Conservation (phyloP, 2,797 vertebrate genomes). For the Macropodus opercularis region DNA sequence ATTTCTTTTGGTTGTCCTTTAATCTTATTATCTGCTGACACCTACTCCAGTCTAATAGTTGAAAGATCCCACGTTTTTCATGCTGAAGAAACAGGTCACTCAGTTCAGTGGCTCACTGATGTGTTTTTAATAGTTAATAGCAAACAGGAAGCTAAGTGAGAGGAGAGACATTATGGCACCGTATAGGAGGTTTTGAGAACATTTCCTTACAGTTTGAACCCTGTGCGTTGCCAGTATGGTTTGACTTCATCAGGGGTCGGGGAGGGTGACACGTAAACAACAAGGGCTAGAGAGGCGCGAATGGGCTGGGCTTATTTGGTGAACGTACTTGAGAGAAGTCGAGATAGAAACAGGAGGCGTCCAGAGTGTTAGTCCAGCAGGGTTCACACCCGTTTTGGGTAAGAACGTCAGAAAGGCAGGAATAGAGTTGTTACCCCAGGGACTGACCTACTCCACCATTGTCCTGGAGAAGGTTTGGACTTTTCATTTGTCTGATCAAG, state of each 20-base stretch:
- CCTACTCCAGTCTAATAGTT: no score
- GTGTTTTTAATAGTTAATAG: no score
- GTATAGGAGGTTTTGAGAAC: no score
- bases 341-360: background rate
- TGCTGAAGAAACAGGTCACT: no score
- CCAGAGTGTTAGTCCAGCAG: constrained; percentile 12
- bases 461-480: constrained; percentile 1
- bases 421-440: no score
- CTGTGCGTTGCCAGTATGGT: background rate
- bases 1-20: no score
- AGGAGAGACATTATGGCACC: background rate
- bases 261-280: constrained; percentile 8
- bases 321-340: background rate
- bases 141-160: no score
- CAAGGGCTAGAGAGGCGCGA: constrained; percentile 28
- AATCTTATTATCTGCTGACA: no score
- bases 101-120: no score
- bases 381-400: constrained; percentile 37
- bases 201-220: no score
- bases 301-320: constrained; percentile 31
- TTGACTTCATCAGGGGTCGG: constrained; percentile 7
- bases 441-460: no score
- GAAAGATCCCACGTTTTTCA: no score
- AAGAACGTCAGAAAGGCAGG: constrained; percentile 13
- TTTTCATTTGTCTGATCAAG: constrained; percentile 33